These are phyloP conservation scores for Marronus borbonicus DNA, from an alignment of 2,888 invertebrate genomes.

Conservation along the genomic window DNA sequence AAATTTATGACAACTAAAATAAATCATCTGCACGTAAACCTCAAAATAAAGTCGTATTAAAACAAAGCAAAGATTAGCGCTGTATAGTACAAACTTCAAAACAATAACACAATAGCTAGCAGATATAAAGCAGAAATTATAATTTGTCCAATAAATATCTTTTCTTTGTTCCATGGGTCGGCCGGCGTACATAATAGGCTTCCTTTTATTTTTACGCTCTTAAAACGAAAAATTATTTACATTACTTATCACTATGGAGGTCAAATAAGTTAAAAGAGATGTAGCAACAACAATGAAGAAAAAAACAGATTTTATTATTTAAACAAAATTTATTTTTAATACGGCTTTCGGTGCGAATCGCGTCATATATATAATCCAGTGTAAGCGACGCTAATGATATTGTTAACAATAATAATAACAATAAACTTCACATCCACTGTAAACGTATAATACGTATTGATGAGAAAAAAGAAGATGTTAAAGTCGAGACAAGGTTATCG, in stretches of 20 bases:
- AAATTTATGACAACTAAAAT: no score
- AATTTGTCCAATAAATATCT: neutral
- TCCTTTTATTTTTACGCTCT: neutral
- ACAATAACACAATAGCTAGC: no score
- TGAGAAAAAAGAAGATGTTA: neutral
- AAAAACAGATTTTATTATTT: conserved; percentile 43
- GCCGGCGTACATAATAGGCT: neutral
- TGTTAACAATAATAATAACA: conserved; percentile 30
- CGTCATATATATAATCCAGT: conserved; percentile 1
- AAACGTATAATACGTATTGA: neutral
- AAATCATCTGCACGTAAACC: no score
- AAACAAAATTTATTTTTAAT: conserved; percentile 39
- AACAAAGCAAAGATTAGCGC: no score
- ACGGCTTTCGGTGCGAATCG: conserved; percentile 2
- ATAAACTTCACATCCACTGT: neutral
- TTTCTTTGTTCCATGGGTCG: neutral
- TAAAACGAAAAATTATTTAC: conserved; percentile 13
- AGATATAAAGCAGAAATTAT: no score
- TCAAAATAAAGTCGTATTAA: no score
- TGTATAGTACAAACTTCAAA: no score
- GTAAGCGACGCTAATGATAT: neutral
- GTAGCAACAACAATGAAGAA: conserved; percentile 27
- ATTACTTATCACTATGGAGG: conserved; percentile 5
- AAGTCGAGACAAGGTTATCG: conserved; percentile 32
- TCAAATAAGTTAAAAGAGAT: conserved; percentile 29